A percentile compares a stretch with the other conserved stretches of the same genome.
phyloP scores from a whole-genome alignment of 2,113 vertebrate species.

The Labeo catla region DNA sequence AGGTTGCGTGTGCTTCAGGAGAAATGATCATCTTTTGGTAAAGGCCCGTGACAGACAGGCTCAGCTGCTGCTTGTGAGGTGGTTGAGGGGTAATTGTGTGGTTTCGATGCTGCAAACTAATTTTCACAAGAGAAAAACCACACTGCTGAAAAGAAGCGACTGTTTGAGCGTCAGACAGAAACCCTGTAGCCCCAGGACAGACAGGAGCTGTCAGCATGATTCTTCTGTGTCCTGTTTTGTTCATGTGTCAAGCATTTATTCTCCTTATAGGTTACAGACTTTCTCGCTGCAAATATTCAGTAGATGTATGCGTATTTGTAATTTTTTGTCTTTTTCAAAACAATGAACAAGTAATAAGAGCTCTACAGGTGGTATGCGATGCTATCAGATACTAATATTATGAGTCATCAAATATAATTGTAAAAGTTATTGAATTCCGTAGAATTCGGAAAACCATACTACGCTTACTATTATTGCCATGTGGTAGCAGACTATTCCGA shows the following conservation, averaged over 20 bases:
- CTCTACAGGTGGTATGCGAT: no score
- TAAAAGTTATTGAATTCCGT: neutral
- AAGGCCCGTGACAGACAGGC: conserved; percentile 51
- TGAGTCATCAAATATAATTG: no score
- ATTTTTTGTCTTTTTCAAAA: no score
- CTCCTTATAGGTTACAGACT: neutral
- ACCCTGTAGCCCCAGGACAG: conserved; percentile 40
- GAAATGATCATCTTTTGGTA: conserved; percentile 47
- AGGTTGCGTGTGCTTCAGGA: conserved; percentile 25
- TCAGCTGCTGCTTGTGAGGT: conserved; percentile 54
- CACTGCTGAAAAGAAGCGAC: conserved; percentile 41
- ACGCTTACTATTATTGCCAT: no score
- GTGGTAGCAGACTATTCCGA: neutral
- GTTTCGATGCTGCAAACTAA: conserved; percentile 53
- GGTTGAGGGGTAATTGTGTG: conserved; percentile 57
- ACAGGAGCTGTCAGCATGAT: conserved; percentile 45
- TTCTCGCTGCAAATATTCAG: neutral
- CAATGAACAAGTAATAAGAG: no score
- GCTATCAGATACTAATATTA: no score
- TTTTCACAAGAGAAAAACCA: conserved; percentile 53
- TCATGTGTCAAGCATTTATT: conserved; percentile 25
- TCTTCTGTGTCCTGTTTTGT: conserved; percentile 47
- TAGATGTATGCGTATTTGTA: neutral
- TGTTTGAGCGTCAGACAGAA: conserved; percentile 52
- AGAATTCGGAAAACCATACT: no score